Conservation (phyloP, 2,888 invertebrate genomes). For the Epistrophe eligans region DNA sequence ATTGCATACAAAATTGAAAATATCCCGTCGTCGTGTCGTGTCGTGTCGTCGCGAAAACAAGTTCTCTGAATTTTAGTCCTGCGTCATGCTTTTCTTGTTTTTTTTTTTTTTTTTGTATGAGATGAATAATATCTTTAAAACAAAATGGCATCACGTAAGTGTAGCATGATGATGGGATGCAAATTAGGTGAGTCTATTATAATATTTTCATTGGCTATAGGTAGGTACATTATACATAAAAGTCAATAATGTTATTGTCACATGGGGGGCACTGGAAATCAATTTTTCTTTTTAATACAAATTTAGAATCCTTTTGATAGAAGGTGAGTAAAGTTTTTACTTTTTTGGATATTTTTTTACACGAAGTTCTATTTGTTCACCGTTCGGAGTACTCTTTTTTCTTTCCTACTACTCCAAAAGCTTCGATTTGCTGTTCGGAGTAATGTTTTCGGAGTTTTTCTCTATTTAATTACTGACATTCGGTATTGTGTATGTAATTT, state of each 20-base stretch:
- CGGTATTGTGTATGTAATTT: too few relatives aligned
- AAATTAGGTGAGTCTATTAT: slow-evolving; percentile 60
- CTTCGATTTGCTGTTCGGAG: too few relatives aligned
- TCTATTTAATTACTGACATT: too few relatives aligned
- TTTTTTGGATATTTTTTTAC: background rate
- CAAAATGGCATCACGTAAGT: slow-evolving; percentile 74
- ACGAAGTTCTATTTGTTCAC: too few relatives aligned
- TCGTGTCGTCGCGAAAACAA: slow-evolving; percentile 13
- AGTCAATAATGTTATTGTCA: slow-evolving; percentile 40
- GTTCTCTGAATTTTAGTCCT: background rate
- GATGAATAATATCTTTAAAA: slow-evolving; percentile 73
- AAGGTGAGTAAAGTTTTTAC: background rate
- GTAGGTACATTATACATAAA: background rate
- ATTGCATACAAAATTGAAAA: slow-evolving; percentile 75
- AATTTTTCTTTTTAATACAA: slow-evolving; percentile 28
- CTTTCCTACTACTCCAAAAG: too few relatives aligned
- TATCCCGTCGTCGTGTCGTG: slow-evolving; percentile 52
- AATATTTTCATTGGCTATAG: slow-evolving; percentile 24
- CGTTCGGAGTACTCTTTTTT: too few relatives aligned
- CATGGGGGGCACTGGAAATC: slow-evolving; percentile 39
- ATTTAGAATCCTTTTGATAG: background rate
- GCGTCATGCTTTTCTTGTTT: background rate
- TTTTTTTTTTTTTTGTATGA: slow-evolving; percentile 35
- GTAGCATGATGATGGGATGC: slow-evolving; percentile 72
- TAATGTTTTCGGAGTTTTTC: too few relatives aligned